phyloP scores from a whole-genome alignment of 2,888 invertebrate genomes.

The Sesia apiformis region DNA sequence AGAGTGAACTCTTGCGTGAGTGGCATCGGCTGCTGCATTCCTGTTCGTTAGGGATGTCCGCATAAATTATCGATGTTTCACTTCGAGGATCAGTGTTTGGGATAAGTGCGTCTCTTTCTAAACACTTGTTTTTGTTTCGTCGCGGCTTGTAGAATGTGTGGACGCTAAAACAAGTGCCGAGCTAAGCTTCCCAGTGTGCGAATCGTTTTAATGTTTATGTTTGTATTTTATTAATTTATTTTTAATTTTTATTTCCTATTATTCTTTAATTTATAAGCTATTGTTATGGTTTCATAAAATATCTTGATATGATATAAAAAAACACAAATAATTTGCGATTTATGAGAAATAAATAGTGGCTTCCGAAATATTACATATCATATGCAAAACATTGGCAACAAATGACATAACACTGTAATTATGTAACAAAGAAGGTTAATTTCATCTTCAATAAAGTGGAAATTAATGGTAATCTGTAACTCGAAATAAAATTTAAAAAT shows the following conservation, averaged over 20 bases:
- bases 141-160: constrained; percentile 41
- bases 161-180: constrained; percentile 31
- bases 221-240: background rate
- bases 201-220: constrained; percentile 22
- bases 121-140: constrained; percentile 65
- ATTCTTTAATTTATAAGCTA: too few relatives aligned
- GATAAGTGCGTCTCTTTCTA: constrained; percentile 53
- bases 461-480: background rate
- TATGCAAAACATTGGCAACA: too few relatives aligned
- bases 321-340: too few relatives aligned
- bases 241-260: background rate
- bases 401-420: too few relatives aligned
- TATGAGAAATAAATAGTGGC: too few relatives aligned
- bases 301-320: too few relatives aligned
- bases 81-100: constrained; percentile 39
- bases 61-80: constrained; percentile 72
- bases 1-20: constrained; percentile 20
- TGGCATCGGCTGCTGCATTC: constrained; percentile 39
- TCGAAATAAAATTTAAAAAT: background rate
- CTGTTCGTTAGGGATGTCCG: constrained; percentile 67
- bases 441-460: too few relatives aligned
- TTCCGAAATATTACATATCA: too few relatives aligned
- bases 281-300: too few relatives aligned
- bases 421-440: too few relatives aligned
- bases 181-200: constrained; percentile 38